Percentiles rank a stretch among this genome's conserved stretches.
Conservation (phyloP, 2,113 vertebrate species). For the Oryzias curvinotus region DNA sequence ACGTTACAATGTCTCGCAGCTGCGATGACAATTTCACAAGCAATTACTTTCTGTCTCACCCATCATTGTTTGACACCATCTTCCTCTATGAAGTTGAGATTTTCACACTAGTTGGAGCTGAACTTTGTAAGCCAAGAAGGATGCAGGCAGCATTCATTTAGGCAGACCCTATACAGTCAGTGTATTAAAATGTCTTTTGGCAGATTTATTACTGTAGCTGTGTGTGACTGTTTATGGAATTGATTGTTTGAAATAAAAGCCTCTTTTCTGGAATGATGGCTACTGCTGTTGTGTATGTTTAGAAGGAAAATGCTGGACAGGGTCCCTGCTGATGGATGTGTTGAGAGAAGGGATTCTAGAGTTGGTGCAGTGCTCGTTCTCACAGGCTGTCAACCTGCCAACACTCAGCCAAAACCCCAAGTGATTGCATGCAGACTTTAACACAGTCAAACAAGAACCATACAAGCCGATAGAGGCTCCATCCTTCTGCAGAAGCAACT, state of each 20-base stretch:
- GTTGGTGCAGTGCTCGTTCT: constrained; percentile 17
- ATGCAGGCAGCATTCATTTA: not conserved
- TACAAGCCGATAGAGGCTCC: constrained; percentile 5
- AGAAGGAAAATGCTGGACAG: constrained; percentile 15
- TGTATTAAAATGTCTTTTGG: constrained; percentile 13
- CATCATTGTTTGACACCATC: constrained; percentile 25
- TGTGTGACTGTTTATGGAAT: constrained; percentile 7
- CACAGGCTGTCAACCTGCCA: constrained; percentile 52
- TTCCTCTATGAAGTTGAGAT: constrained; percentile 9
- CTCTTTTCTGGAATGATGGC: constrained; percentile 9
- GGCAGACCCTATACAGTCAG: not conserved
- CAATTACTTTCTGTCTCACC: constrained; percentile 39
- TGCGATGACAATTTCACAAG: constrained; percentile 48
- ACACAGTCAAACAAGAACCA: constrained; percentile 22
- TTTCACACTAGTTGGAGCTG: constrained; percentile 16
- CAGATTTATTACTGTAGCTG: constrained; percentile 10
- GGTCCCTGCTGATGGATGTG: constrained; percentile 35
- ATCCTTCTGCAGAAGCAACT: not conserved
- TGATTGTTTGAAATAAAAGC: not conserved
- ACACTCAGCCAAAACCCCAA: constrained; percentile 44
- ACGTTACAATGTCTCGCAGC: constrained; percentile 35
- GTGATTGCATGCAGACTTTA: constrained; percentile 43
- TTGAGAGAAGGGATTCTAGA: constrained; percentile 25
- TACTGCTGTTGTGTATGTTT: constrained; percentile 11
- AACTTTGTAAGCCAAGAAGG: constrained; percentile 3